phyloP scores from a whole-genome alignment of 2,113 vertebrate species.

The Pteronura brasiliensis region DNA sequence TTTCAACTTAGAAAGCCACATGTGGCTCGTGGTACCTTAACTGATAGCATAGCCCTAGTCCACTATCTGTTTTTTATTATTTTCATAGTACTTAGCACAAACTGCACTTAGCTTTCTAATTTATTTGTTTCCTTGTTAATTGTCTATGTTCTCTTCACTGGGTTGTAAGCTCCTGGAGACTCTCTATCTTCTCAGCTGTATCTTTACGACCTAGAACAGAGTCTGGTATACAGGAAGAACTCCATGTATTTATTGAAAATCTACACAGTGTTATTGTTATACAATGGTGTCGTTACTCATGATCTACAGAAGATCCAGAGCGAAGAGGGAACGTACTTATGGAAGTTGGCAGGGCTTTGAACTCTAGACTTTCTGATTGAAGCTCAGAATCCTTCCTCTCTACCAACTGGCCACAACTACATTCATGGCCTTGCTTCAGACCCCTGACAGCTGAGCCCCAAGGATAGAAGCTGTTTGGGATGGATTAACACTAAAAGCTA shows the following conservation, averaged over 20 bases:
- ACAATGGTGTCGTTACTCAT: neutral
- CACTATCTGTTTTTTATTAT: neutral
- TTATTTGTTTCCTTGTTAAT: neutral
- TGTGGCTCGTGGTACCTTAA: neutral
- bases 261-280: neutral
- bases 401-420: neutral
- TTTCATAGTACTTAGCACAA: neutral
- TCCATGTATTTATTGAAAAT: neutral
- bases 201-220: neutral
- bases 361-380: neutral
- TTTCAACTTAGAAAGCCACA: neutral
- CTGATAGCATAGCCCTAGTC: neutral
- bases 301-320: neutral
- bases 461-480: neutral
- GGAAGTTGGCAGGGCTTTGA: neutral
- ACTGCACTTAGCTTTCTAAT: neutral
- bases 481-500: neutral
- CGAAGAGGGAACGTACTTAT: neutral
- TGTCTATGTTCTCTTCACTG: neutral
- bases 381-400: neutral
- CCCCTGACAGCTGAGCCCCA: neutral
- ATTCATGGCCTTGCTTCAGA: neutral
- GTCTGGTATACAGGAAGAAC: fast-evolving
- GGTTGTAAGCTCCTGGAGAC: neutral
- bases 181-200: neutral